These are phyloP conservation scores for Meghimatium bilineatum DNA, from an alignment of 2,888 invertebrate genomes.

Conservation along the genomic window DNA sequence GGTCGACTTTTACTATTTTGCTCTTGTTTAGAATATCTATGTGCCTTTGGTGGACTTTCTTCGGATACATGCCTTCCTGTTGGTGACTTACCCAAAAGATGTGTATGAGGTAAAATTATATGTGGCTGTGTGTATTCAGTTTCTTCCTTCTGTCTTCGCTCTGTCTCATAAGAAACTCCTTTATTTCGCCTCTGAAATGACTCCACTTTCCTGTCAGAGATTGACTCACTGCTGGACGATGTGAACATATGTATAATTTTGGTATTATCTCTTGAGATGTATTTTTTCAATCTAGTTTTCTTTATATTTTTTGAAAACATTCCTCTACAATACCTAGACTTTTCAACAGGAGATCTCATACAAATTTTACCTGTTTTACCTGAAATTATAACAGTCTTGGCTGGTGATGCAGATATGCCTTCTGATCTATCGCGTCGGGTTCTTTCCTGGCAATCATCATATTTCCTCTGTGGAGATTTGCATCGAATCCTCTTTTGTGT, in stretches of 20 bases:
- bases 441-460: not conserved
- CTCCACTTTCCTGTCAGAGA: not conserved
- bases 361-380: not conserved
- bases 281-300: not conserved
- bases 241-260: not conserved
- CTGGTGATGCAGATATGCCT: not conserved
- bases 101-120: too few relatives aligned
- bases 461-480: not conserved
- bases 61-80: not conserved
- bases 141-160: not conserved
- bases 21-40: not conserved
- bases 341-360: not conserved
- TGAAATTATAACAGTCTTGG: not conserved
- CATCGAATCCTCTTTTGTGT: not conserved
- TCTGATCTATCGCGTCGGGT: not conserved
- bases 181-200: not conserved
- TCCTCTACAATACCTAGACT: not conserved
- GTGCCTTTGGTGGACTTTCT: not conserved
- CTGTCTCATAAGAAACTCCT: too few relatives aligned
- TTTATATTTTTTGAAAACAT: not conserved
- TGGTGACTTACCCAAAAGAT: not conserved
- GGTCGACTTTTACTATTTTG: not conserved
- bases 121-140: not conserved
- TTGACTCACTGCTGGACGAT: not conserved
- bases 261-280: not conserved